phyloP scores from a whole-genome alignment of 2,113 vertebrate species.

The Paralichthys olivaceus region DNA sequence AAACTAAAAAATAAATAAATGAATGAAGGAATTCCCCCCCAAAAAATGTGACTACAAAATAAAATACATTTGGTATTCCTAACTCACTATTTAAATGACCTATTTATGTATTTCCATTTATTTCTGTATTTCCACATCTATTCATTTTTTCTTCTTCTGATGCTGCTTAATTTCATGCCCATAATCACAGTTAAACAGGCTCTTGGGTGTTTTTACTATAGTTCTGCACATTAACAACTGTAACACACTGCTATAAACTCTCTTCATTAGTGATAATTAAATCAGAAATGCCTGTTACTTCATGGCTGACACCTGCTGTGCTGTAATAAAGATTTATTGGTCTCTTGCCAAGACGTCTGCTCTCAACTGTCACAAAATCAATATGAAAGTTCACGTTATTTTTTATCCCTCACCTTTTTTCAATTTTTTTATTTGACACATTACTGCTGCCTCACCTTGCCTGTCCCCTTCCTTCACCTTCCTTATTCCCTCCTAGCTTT shows the following conservation, averaged over 20 bases:
- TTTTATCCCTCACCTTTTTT: background rate
- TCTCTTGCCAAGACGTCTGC: slow-evolving; percentile 10
- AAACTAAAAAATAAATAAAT: no score
- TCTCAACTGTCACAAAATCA: slow-evolving; percentile 24
- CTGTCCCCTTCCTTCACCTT: background rate
- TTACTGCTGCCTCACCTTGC: background rate
- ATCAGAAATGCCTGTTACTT: slow-evolving; percentile 33
- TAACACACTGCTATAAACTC: slow-evolving; percentile 6
- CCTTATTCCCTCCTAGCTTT: background rate
- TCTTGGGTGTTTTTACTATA: slow-evolving; percentile 30
- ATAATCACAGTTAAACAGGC: background rate
- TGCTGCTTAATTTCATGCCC: background rate
- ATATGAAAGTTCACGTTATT: background rate
- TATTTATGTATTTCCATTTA: no score
- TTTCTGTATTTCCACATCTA: no score
- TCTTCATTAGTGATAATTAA: slow-evolving; percentile 51
- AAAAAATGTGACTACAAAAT: background rate
- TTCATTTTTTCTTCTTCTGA: background rate
- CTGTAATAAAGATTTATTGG: slow-evolving; percentile 26
- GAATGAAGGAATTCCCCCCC: no score
- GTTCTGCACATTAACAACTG: slow-evolving; percentile 16
- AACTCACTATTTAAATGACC: no score
- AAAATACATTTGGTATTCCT: background rate
- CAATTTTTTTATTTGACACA: background rate
- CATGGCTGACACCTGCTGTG: slow-evolving; percentile 34